Evolutionary conservation across 2,888 invertebrate genomes (phyloP).

Genomic region (Trichopoda pennipes): DNA sequence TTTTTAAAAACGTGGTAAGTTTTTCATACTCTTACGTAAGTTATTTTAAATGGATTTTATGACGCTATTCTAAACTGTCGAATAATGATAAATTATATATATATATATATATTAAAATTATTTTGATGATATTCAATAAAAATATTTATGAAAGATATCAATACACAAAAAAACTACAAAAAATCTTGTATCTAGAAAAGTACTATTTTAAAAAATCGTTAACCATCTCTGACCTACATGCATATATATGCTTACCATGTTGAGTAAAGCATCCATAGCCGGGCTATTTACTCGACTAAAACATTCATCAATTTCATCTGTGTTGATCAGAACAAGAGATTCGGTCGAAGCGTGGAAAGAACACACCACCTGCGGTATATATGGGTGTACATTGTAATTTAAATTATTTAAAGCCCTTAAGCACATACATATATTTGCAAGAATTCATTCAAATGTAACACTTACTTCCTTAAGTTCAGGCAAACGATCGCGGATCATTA

Average conservation of each 20-base stretch:
- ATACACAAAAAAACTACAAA: no score
- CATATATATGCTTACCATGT: slow-evolving; percentile 51
- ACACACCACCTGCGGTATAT: slow-evolving; percentile 24
- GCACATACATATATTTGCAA: not conserved
- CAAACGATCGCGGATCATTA: slow-evolving; percentile 64
- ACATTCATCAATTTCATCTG: slow-evolving; percentile 43
- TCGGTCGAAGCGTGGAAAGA: slow-evolving; percentile 49
- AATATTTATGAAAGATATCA: no score
- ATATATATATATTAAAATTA: no score
- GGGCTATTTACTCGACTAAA: slow-evolving; percentile 36
- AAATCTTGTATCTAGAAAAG: no score
- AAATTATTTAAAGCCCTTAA: slow-evolving; percentile 1
- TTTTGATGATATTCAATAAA: no score
- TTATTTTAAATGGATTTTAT: no score
- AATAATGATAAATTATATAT: no score
- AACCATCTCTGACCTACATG: not conserved
- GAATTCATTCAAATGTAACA: not conserved
- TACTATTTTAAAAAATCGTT: not conserved
- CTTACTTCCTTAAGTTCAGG: slow-evolving; percentile 63
- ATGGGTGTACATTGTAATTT: no score
- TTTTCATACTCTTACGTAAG: no score
- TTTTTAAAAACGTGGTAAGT: no score
- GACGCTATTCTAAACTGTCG: no score
- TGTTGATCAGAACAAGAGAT: slow-evolving; percentile 55
- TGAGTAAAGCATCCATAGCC: slow-evolving; percentile 54